A percentile compares a stretch with the other conserved stretches of the same genome.
Conservation (phyloP, 35 echinoderm and acorn worm species). For the Apostichopus parvimensis region DNA sequence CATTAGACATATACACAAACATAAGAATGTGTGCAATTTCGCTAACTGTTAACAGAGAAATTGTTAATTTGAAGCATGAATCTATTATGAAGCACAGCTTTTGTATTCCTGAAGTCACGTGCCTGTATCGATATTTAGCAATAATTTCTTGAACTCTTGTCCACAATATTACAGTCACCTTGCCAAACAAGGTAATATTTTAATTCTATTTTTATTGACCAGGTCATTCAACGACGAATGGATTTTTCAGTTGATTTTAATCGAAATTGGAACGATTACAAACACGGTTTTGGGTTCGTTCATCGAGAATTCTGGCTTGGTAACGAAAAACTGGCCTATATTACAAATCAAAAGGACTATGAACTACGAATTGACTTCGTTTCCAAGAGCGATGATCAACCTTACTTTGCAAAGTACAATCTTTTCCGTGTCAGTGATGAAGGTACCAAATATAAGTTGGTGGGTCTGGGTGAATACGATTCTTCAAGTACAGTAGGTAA, state of each 20-base stretch:
- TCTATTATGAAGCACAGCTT: too few species aligned
- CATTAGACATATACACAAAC: too few species aligned
- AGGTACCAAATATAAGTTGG: neutral
- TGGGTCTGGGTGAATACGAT: neutral
- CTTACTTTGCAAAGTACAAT: conserved; percentile 1
- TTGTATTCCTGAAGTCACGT: too few species aligned
- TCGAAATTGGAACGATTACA: neutral
- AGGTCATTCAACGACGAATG: neutral
- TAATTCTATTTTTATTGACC: too few species aligned
- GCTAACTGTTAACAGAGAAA: too few species aligned
- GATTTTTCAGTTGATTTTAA: neutral
- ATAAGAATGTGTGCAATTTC: too few species aligned
- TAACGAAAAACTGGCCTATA: neutral
- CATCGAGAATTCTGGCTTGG: conserved; percentile 5
- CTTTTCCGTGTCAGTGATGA: neutral
- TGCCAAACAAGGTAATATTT: too few species aligned
- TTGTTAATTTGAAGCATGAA: too few species aligned
- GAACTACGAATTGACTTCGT: conserved; percentile 4
- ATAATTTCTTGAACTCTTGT: too few species aligned
- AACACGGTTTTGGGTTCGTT: neutral
- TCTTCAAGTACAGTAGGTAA: conserved; percentile 3
- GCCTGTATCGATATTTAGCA: too few species aligned
- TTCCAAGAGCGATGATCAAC: neutral
- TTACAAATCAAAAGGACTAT: neutral
- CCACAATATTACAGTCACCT: too few species aligned